These are phyloP conservation scores for Polyergus mexicanus DNA, from an alignment of 1,140 invertebrate genomes.

Conservation along the genomic window DNA sequence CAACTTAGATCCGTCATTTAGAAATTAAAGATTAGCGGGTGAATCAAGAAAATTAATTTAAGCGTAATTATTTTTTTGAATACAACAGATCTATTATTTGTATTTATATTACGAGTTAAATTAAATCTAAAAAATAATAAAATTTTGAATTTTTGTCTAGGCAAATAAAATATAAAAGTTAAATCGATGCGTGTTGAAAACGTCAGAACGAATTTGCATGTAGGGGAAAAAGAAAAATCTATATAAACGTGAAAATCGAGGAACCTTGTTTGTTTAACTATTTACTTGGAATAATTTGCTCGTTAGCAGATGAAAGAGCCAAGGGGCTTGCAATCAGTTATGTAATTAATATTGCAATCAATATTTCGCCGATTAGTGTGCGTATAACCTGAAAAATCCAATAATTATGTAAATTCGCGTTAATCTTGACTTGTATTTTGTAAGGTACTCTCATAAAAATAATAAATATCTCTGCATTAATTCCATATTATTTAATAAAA, in stretches of 20 bases:
- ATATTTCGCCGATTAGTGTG: constrained; percentile 28
- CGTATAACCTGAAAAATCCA: constrained; percentile 21
- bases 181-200: constrained; percentile 4
- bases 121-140: not conserved
- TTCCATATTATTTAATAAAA: not conserved
- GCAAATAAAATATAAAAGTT: not conserved
- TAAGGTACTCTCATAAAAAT: not conserved
- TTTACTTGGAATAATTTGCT: constrained; percentile 40
- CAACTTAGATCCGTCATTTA: not conserved
- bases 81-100: not conserved
- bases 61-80: not conserved
- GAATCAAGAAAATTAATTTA: not conserved
- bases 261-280: constrained; percentile 17
- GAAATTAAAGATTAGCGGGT: not conserved
- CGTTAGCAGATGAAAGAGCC: constrained; percentile 26
- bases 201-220: not conserved
- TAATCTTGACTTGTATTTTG: constrained; percentile 21
- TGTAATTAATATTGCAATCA: constrained; percentile 48
- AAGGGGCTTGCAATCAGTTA: constrained; percentile 38
- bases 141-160: not conserved
- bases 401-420: constrained; percentile 11
- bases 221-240: not conserved
- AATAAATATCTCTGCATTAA: not conserved
- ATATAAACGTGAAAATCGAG: constrained; percentile 19
- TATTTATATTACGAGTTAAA: constrained; percentile 9